These are phyloP conservation scores for Xyrichtys novacula DNA, from an alignment of 2,797 vertebrate species.

Conservation along the genomic window DNA sequence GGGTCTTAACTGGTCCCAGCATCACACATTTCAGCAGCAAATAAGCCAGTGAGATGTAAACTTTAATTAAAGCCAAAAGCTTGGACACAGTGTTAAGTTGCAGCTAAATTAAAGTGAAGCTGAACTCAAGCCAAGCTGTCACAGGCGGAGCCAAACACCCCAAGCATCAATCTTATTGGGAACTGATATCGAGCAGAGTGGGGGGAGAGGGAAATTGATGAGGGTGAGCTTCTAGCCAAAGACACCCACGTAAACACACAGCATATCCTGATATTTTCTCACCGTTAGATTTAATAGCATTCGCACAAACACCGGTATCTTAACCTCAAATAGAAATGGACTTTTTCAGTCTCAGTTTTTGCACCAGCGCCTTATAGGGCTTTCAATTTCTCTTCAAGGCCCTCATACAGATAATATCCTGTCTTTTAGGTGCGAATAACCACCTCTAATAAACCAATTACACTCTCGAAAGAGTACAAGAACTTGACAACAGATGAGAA, in stretches of 20 bases:
- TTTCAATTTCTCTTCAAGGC: neutral
- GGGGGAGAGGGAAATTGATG: conserved; percentile 19
- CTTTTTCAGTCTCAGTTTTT: neutral
- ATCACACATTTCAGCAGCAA: conserved; percentile 8
- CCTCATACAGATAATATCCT: conserved; percentile 5
- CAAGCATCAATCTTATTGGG: conserved; percentile 41
- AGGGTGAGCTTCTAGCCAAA: conserved; percentile 10
- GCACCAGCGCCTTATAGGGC: neutral
- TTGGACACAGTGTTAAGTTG: conserved; percentile 9
- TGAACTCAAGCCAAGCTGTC: conserved; percentile 51
- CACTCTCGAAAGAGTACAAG: neutral
- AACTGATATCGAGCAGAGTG: conserved; percentile 9
- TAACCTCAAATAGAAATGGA: neutral
- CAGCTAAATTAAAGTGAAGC: conserved; percentile 31
- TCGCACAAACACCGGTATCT: neutral
- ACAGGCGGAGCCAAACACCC: conserved; percentile 44
- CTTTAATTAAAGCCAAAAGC: conserved; percentile 41
- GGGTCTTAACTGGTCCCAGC: conserved; percentile 5
- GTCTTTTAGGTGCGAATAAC: conserved; percentile 8
- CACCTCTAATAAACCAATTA: conserved; percentile 41
- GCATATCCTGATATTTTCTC: neutral
- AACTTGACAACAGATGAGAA: neutral
- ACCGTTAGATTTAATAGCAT: conserved; percentile 1
- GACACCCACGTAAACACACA: neutral
- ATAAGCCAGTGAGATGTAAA: conserved; percentile 2